These are phyloP conservation scores for Pyrocoelia pectoralis DNA, from an alignment of 2,888 invertebrate genomes.

Conservation along the genomic window DNA sequence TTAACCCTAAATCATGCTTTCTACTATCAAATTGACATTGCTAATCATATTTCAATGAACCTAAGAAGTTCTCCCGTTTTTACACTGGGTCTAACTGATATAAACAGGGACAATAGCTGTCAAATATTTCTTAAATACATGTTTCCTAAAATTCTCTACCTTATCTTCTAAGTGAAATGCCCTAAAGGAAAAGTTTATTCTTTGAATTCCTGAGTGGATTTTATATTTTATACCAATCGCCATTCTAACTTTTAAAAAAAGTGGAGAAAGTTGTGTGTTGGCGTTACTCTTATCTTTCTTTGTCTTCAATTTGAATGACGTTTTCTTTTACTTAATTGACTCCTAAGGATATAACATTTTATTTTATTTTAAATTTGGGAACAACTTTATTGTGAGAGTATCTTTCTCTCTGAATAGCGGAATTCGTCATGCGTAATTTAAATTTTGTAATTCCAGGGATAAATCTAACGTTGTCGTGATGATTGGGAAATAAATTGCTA, in stretches of 20 bases:
- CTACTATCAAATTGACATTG: constrained; percentile 17
- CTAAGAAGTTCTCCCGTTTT: not conserved
- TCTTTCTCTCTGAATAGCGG: too few relatives aligned
- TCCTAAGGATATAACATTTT: too few relatives aligned
- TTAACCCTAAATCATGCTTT: constrained; percentile 28
- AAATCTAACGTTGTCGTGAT: too few relatives aligned
- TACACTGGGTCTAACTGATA: too few relatives aligned
- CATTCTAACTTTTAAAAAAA: not conserved
- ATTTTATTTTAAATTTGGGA: too few relatives aligned
- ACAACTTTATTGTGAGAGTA: too few relatives aligned
- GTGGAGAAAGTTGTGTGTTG: not conserved
- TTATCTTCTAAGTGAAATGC: not conserved
- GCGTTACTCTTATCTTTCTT: not conserved
- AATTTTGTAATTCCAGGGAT: too few relatives aligned
- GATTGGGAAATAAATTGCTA: too few relatives aligned
- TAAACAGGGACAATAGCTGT: not conserved
- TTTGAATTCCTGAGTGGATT: not conserved
- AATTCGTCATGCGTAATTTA: too few relatives aligned
- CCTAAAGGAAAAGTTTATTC: constrained; percentile 1
- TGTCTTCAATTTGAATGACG: not conserved
- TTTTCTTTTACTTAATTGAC: not conserved
- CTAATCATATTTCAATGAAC: constrained; percentile 11
- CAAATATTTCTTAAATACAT: not conserved
- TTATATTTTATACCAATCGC: constrained; percentile 1
- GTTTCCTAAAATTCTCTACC: not conserved